Evolutionary conservation across 2,888 invertebrate genomes (phyloP), one percentile per base, ranked within the genome.

Genomic region (Aradus depressus): DNA sequence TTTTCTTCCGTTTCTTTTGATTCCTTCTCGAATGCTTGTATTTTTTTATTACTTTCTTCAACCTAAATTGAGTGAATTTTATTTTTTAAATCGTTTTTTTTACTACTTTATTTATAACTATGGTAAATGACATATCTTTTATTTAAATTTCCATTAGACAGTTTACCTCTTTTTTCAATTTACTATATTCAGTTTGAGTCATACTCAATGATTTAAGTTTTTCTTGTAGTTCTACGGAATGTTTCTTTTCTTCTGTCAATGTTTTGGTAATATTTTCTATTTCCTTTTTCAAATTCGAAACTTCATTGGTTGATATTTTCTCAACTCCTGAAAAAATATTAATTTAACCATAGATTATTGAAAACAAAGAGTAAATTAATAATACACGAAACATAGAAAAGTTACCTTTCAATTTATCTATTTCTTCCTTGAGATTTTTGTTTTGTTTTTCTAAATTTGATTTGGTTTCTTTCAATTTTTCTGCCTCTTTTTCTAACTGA

Each of bases 1-100:
- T 76, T 81, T n/a, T 79, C 80, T 58, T 83, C 82, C 18, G 73
- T 66, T 59, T 80, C 80, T 62, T 77, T 79, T 1, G 80, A 61
- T 67, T 81, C 80, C 60, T 75, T 76, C 65, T 83, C 81, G 60
- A 80, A 64, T 35, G 81, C 81, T 34, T 67, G 65, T 41, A 79
- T 67, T 62, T 80, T 81, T 57, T 75, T 75, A 34, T 73, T 67
- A 62, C 79, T 78, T 59, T 78, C 77, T 55, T 75, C 75, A 45
- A 76, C 70, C 80, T 81, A 57, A 35, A 67, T n/a, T n/a, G n/a
- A n/a, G n/a, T n/a, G n/a, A n/a, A n/a, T n/a, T n/a, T n/a, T n/a
- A n/a, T n/a, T n/a, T n/a, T n/a, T n/a, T n/a, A n/a, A 49, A 43
- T 37, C 35, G 32, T 25, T 34, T 31, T 44, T n/a, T 44, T 42